Evolutionary conservation across 2,113 vertebrate species (phyloP), one percentile per base, ranked within the genome.

Genomic region (Myocastor coypus): DNA sequence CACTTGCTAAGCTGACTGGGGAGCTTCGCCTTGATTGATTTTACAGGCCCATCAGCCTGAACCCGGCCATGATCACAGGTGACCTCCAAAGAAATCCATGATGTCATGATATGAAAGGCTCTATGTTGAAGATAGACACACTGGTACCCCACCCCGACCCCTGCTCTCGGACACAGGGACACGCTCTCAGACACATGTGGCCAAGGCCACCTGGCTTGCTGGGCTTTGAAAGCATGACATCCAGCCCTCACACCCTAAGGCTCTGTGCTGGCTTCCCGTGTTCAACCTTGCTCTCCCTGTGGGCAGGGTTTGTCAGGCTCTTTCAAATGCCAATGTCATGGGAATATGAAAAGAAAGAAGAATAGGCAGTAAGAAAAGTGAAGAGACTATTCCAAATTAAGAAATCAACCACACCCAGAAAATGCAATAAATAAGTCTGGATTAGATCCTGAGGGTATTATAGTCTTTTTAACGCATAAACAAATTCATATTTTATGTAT

Each of bases 21-120:
- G 34, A 46, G 5, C 37, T 55, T 55, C 57, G 19, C 37, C n/a
- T 77, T 13, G 0, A 78, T 77, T 3, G 16, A 77, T 68, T 19
- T 5, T 22, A 77, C 1, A 24, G 1, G 2, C 30, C 46, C 6
- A n/a, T 75, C 9, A 7, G 19, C 11, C 46, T 0, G 2, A 7
- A 19, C 11, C 37, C 0, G 2, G 17, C n/a, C 32, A 7, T 50
- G 19, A 57, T 40, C 50, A 26, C 20, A 64, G 66, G 34, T 32
- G 32, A 82, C 64, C 24, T 2, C 46, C 26, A 57, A 30, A 37
- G 37, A 75, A 63, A 63, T 50, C 24, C 30, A 28, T 69, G 46
- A 37, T 16, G 68, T 84, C 34, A 63, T 63, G 5, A 12, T 34
- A 40, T 22, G 50, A 75, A 85, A 68, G 32, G 6, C 84, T 73